Conservation (phyloP, 2,113 vertebrate species). For the Hydrochoerus hydrochaeris region DNA sequence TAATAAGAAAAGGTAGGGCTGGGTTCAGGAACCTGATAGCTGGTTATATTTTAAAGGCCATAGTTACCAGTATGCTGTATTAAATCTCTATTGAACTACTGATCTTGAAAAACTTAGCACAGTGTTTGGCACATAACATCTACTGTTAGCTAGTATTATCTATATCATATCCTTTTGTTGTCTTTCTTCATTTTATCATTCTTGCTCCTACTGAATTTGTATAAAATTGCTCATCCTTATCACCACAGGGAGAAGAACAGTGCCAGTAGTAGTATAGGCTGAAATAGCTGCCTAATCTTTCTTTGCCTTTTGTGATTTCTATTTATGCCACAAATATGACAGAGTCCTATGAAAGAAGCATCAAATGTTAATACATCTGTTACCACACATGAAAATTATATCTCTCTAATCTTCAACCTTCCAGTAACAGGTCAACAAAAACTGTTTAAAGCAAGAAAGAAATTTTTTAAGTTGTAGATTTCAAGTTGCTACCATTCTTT, state of each 20-base stretch:
- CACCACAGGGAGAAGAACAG: neutral
- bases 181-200: slow-evolving; percentile 34
- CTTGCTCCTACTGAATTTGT: neutral
- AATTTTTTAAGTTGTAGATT: neutral
- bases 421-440: slow-evolving; percentile 32
- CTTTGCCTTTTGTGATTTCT: slow-evolving; percentile 1
- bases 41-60: neutral
- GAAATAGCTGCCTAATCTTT: neutral
- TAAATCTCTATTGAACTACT: neutral
- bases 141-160: neutral
- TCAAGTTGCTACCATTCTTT: slow-evolving; percentile 41
- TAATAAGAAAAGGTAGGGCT: neutral
- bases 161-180: neutral
- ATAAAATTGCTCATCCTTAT: neutral
- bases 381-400: slow-evolving; percentile 17
- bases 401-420: neutral
- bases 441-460: slow-evolving; percentile 7
- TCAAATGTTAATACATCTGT: slow-evolving; percentile 27
- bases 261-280: neutral
- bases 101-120: neutral
- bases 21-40: neutral
- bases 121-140: neutral
- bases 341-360: neutral
- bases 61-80: neutral
- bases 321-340: neutral